Evolutionary conservation across 2,888 invertebrate genomes (phyloP).

Genomic region (Lamellibrachia columna): DNA sequence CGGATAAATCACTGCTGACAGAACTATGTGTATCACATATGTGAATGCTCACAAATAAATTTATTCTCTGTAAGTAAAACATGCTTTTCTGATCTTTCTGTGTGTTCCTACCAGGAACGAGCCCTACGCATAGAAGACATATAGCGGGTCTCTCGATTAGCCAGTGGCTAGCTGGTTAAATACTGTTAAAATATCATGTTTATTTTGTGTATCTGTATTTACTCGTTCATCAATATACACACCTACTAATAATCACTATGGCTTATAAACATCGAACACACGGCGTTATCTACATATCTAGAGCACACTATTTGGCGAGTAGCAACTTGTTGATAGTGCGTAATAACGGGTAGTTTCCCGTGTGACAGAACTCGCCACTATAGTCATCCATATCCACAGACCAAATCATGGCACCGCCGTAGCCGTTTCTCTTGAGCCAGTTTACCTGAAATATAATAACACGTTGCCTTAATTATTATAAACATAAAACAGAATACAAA

Average conservation of each 20-base stretch:
- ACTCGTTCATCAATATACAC: neutral
- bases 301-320: neutral
- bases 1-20: neutral
- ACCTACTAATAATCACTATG: neutral
- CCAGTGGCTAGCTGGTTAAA: neutral
- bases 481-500: too few species aligned
- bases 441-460: neutral
- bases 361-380: constrained; percentile 22
- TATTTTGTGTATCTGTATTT: neutral
- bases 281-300: neutral
- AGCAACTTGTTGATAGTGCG: neutral
- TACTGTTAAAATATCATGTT: neutral
- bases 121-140: neutral
- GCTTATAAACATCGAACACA: neutral
- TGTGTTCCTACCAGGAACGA: neutral
- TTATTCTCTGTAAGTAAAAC: neutral
- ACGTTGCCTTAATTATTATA: neutral
- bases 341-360: constrained; percentile 3
- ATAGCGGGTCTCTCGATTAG: neutral
- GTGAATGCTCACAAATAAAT: constrained; percentile 2
- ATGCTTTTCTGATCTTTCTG: neutral
- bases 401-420: constrained; percentile 32
- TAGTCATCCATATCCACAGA: constrained; percentile 33
- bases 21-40: neutral
- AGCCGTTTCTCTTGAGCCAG: constrained; percentile 26